Evolutionary conservation across 1,140 invertebrate genomes (phyloP).

Genomic region (Drosophila miranda): DNA sequence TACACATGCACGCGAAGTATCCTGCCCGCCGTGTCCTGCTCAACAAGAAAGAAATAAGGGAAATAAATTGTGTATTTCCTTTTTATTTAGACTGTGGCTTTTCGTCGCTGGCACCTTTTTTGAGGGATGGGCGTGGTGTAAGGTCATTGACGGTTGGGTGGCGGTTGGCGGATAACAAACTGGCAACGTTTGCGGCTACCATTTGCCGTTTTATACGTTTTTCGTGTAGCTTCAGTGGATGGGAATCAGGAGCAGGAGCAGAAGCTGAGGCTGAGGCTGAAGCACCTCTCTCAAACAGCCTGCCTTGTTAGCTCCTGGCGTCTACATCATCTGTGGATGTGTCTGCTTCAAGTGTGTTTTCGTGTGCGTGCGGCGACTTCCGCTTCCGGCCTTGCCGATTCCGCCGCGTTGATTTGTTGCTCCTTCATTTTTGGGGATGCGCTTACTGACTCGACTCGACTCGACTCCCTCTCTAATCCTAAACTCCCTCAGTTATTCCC

Average conservation of each 20-base stretch:
- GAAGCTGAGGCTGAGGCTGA: not conserved
- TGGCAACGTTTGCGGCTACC: conserved; percentile 65
- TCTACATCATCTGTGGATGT: conserved; percentile 42
- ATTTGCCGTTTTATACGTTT: conserved; percentile 75
- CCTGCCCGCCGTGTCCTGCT: conserved; percentile 7
- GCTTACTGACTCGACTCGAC: not conserved
- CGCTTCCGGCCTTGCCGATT: conserved; percentile 51
- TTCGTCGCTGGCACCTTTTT: conserved; percentile 16
- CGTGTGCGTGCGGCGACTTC: conserved; percentile 39
- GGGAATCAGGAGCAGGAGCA: not conserved
- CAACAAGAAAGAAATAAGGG: conserved; percentile 20
- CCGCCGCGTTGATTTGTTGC: conserved; percentile 66
- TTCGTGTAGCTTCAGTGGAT: conserved; percentile 26
- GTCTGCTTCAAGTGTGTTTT: not conserved
- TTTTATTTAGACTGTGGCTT: conserved; percentile 31
- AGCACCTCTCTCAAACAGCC: conserved; percentile 39
- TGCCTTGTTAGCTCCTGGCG: conserved; percentile 51
- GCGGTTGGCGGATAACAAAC: conserved; percentile 26
- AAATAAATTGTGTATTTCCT: conserved; percentile 56
- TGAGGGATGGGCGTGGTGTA: not conserved
- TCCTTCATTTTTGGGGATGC: conserved; percentile 26
- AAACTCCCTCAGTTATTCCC: not conserved
- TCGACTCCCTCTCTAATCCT: not conserved
- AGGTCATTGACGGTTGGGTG: not conserved
- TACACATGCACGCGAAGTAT: not conserved